Conservation (phyloP, 2,888 invertebrate species). For the Caenorhabditis uteleia region DNA sequence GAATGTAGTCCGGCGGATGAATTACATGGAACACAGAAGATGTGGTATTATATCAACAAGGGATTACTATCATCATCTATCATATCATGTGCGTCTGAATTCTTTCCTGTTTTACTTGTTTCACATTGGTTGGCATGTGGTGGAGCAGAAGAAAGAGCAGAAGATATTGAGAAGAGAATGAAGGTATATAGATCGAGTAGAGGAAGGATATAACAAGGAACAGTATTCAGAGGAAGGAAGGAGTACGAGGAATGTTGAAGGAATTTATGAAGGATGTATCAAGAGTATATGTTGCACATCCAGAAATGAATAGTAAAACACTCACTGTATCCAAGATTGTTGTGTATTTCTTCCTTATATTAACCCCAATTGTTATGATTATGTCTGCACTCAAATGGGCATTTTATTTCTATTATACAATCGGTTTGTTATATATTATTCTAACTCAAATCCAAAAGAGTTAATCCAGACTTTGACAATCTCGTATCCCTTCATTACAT, state of each 20-base stretch:
- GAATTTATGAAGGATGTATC: constrained; percentile 66
- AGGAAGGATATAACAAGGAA: constrained; percentile 1
- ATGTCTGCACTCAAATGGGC: constrained; percentile 58
- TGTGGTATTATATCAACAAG: constrained; percentile 58
- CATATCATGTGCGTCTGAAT: constrained; percentile 68
- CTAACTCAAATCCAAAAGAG: neutral
- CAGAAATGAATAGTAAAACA: constrained; percentile 15
- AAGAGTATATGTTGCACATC: constrained; percentile 57
- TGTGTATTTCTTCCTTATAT: constrained; percentile 38
- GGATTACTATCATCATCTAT: constrained; percentile 61
- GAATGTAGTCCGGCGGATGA: constrained; percentile 58
- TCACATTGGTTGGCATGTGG: constrained; percentile 68
- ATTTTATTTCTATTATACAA: constrained; percentile 65
- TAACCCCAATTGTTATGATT: constrained; percentile 49
- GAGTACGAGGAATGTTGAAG: constrained; percentile 57
- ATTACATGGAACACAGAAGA: constrained; percentile 64
- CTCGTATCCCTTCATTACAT: constrained; percentile 58
- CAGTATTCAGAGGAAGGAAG: constrained; percentile 34
- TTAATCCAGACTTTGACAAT: constrained; percentile 56
- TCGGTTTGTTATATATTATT: constrained; percentile 30
- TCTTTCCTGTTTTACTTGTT: constrained; percentile 67
- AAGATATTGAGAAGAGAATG: constrained; percentile 56
- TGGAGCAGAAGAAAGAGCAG: constrained; percentile 66
- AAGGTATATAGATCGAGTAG: constrained; percentile 44
- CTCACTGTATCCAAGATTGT: constrained; percentile 23